Percentiles rank a stretch among this genome's conserved stretches.
Conservation (phyloP, 1,140 invertebrate species). For the Mya arenaria region DNA sequence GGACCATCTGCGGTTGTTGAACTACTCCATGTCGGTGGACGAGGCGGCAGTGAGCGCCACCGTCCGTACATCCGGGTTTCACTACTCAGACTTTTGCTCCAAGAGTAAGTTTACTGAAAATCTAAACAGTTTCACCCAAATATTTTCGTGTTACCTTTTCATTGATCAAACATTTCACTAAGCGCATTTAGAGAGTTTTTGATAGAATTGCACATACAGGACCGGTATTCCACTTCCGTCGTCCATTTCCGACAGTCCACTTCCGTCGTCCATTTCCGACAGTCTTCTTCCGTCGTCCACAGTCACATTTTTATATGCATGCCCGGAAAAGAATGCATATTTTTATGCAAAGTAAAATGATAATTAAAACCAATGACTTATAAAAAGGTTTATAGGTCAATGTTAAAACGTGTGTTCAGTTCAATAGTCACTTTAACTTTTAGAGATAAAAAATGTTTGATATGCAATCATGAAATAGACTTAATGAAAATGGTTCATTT, state of each 20-base stretch:
- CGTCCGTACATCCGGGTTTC: constrained; percentile 31
- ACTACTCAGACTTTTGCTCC: constrained; percentile 22
- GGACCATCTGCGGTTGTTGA: constrained; percentile 28
- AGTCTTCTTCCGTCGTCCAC: background rate
- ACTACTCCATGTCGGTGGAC: constrained; percentile 27
- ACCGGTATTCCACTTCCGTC: background rate
- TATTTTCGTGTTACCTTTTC: background rate
- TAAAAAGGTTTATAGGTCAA: background rate
- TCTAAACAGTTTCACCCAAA: background rate
- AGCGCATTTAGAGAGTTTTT: background rate
- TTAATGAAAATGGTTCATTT: too few relatives aligned
- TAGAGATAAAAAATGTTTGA: too few relatives aligned
- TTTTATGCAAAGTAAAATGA: too few relatives aligned
- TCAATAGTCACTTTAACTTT: background rate
- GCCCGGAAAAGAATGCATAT: too few relatives aligned
- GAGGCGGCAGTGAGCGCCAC: constrained; percentile 11
- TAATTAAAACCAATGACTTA: background rate
- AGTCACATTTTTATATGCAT: too few relatives aligned
- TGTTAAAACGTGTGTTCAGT: background rate
- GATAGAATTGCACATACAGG: background rate
- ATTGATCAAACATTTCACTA: background rate
- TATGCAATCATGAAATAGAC: too few relatives aligned
- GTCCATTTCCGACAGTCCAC: background rate
- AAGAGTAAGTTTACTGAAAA: background rate
- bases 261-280: background rate